Evolutionary conservation across 1,140 invertebrate species (phyloP), one percentile per base, ranked within the genome.

Genomic region (Pentalonia nigronervosa): DNA sequence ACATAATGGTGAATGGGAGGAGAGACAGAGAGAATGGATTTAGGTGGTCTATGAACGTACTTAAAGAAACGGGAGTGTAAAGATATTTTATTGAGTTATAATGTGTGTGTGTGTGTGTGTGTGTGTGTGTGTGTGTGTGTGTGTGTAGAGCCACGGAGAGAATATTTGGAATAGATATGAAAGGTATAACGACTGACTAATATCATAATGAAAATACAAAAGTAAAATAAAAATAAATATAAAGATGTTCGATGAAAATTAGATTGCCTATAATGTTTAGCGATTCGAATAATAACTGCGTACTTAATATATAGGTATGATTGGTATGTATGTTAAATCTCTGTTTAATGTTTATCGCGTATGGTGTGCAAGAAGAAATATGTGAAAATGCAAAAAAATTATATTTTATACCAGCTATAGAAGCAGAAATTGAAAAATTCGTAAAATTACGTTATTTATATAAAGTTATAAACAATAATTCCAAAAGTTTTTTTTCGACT

Each of bases 91-190:
- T 67, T 30, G 9, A 76, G 30, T 6, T 76, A 76, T 34, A 76
- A n/a, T n/a, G n/a, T 14, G 60, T 30, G 11, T 67, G 30, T 67
- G 53, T 53, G 21, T 60, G 56, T 60, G 8, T 76, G 17, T 76
- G 53, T 53, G 21, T 60, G 56, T 60, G 8, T n/a, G 25, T 60
- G 9, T 56, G 50, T 53, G 50, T 53, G 53, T 53, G 21, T 60
- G 56, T 60, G 8, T 76, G 17, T 76, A n/a, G 30, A 76, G 60
- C n/a, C 7, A 2, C 17, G 8, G 34, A 83, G 17, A 83, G 76
- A 83, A 83, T 83, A 83, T 83, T 83, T 2, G 76, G 76, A 23
- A 83, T 81, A 36, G 36, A 36, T 83, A 83, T 83, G 76, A 83
- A 83, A 83, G 76, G 76, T 83, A 9, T 36, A n/a, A 67, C 30